A percentile compares a stretch with the other conserved stretches of the same genome.
phyloP scores from a whole-genome alignment of 53 echinoderm and acorn worm species.

The Patiria pectinifera region DNA sequence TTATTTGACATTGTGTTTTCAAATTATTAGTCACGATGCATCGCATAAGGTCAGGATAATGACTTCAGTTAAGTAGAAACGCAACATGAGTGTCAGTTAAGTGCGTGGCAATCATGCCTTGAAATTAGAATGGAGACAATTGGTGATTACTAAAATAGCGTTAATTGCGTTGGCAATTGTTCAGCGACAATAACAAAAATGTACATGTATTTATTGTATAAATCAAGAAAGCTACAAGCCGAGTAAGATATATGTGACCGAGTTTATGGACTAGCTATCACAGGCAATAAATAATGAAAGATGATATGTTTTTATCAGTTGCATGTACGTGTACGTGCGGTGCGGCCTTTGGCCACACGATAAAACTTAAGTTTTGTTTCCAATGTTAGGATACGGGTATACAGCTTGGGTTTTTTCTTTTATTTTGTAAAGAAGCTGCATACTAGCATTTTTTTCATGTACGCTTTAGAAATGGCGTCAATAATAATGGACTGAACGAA shows the following conservation, averaged over 20 bases:
- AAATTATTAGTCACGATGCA: neutral
- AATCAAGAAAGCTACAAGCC: neutral
- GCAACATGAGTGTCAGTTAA: neutral
- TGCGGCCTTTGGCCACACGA: neutral
- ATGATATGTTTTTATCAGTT: neutral
- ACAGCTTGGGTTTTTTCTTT: neutral
- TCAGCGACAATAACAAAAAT: neutral
- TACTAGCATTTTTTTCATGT: neutral
- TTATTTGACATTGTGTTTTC: neutral
- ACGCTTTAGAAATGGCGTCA: too few species aligned
- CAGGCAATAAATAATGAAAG: neutral
- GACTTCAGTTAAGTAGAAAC: neutral
- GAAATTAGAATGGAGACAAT: neutral
- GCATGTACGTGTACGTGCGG: neutral
- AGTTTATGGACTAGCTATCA: neutral
- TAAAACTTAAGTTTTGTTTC: neutral
- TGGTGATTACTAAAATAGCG: neutral
- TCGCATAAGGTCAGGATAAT: neutral
- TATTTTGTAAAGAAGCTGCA: neutral
- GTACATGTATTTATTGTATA: neutral
- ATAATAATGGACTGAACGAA: neutral
- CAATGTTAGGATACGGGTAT: constrained; percentile 27
- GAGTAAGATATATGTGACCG: neutral
- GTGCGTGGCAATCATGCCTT: neutral
- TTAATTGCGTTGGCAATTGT: neutral